A percentile compares a stretch with the other conserved stretches of the same genome.
Evolutionary conservation across 2,797 vertebrate species (phyloP).

Genomic region (Chrosomus eos): DNA sequence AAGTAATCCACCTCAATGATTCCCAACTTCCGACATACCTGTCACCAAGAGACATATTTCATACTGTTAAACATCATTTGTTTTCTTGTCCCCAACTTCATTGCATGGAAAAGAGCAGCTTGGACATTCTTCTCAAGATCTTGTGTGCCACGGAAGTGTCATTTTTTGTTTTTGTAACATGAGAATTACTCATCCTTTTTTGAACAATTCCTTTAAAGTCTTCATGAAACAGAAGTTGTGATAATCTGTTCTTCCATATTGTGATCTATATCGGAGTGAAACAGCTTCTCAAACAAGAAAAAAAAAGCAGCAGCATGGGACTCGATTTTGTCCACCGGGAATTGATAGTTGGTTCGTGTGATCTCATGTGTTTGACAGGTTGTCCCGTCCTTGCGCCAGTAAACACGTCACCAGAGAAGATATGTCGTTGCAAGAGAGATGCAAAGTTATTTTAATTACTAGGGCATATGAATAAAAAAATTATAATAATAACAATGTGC

Average conservation of each 20-base stretch:
- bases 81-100: no score
- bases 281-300: not conserved
- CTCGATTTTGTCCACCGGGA: not conserved
- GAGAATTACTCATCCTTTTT: not conserved
- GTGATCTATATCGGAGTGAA: not conserved
- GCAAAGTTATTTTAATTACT: not conserved
- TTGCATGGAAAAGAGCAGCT: not conserved
- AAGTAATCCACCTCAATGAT: slow-evolving; percentile 99
- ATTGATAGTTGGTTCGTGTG: not conserved
- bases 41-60: not conserved
- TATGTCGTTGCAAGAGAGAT: not conserved
- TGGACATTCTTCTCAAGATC: not conserved
- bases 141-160: not conserved
- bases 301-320: no score
- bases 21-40: slow-evolving; percentile 96
- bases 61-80: not conserved
- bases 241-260: not conserved
- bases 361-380: not conserved
- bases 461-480: not conserved
- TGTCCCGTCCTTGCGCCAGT: not conserved
- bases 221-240: not conserved
- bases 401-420: not conserved
- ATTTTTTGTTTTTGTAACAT: not conserved
- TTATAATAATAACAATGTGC: rapidly evolving
- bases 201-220: not conserved